Conservation (phyloP, 1,140 invertebrate genomes). For the Nymphalis io region DNA sequence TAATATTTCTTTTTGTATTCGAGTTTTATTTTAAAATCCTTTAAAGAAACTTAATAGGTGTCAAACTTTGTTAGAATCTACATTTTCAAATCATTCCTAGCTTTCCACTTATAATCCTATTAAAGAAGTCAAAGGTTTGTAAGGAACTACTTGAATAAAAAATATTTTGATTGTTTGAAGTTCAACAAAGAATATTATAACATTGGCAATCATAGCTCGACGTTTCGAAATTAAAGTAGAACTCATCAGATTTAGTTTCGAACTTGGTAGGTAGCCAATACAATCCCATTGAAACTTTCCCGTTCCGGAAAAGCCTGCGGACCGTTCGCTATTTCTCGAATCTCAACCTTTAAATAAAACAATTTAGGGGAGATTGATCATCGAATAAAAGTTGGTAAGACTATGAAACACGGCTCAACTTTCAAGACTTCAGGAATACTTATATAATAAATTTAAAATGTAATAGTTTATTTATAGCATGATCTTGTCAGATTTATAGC, state of each 20-base stretch:
- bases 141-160: too few species aligned
- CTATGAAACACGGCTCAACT: slow-evolving; percentile 16
- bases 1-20: too few species aligned
- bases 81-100: too few species aligned
- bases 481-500: too few species aligned
- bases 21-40: too few species aligned
- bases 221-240: slow-evolving; percentile 44
- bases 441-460: too few species aligned
- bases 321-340: slow-evolving; percentile 36
- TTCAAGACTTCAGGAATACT: background rate
- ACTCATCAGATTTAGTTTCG: slow-evolving; percentile 46
- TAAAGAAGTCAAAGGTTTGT: too few species aligned
- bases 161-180: background rate
- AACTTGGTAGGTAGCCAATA: slow-evolving; percentile 51
- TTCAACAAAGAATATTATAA: slow-evolving; percentile 40
- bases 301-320: slow-evolving; percentile 40
- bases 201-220: slow-evolving; percentile 39
- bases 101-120: too few species aligned
- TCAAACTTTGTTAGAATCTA: too few species aligned
- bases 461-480: too few species aligned
- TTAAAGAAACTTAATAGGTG: too few species aligned
- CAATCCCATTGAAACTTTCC: slow-evolving; percentile 51
- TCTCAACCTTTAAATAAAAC: slow-evolving; percentile 42
- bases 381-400: slow-evolving; percentile 36
- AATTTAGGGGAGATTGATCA: slow-evolving; percentile 46